A percentile compares a stretch with the other conserved stretches of the same genome.
Evolutionary conservation across 30 jellyfish, hydroid and myxozoan genomes (phyloP).

Genomic region (Hydra vulgaris): DNA sequence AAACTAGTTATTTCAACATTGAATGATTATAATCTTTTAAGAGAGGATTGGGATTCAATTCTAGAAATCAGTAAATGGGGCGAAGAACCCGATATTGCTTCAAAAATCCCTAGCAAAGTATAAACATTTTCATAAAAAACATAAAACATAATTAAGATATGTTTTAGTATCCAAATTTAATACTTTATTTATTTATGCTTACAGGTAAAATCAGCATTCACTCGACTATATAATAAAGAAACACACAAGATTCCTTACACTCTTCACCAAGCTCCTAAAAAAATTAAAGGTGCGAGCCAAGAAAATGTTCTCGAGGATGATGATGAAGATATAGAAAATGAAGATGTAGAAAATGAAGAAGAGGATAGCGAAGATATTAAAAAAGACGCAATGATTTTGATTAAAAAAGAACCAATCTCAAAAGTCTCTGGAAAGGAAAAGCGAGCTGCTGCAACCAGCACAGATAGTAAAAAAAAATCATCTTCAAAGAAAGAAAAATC

Average conservation of each 20-base stretch:
- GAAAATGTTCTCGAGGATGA: slow-evolving; percentile 27
- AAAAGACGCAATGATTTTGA: slow-evolving; percentile 52
- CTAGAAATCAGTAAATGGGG: slow-evolving; percentile 79
- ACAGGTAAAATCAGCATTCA: slow-evolving; percentile 90
- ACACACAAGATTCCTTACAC: slow-evolving; percentile 71
- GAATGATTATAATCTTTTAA: slow-evolving; percentile 57
- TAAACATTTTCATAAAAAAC: too few species aligned
- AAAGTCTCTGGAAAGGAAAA: slow-evolving; percentile 12
- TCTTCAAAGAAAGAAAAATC: background rate
- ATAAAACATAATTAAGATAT: too few species aligned
- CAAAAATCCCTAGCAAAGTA: slow-evolving; percentile 85
- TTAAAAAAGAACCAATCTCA: slow-evolving; percentile 37
- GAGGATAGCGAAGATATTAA: slow-evolving; percentile 51
- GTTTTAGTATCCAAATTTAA: too few species aligned
- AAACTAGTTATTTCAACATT: slow-evolving; percentile 52
- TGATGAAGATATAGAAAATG: slow-evolving; percentile 27
- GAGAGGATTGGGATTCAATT: slow-evolving; percentile 97
- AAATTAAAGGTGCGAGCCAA: slow-evolving; percentile 17
- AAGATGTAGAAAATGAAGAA: slow-evolving; percentile 16
- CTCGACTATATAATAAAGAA: slow-evolving; percentile 80
- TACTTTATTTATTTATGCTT: background rate
- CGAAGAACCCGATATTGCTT: slow-evolving; percentile 28
- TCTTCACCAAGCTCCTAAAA: slow-evolving; percentile 40
- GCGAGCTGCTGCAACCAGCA: background rate
- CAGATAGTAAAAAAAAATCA: background rate